These are phyloP conservation scores for Apamea crenata DNA, from an alignment of 2,888 invertebrate species.

Conservation along the genomic window DNA sequence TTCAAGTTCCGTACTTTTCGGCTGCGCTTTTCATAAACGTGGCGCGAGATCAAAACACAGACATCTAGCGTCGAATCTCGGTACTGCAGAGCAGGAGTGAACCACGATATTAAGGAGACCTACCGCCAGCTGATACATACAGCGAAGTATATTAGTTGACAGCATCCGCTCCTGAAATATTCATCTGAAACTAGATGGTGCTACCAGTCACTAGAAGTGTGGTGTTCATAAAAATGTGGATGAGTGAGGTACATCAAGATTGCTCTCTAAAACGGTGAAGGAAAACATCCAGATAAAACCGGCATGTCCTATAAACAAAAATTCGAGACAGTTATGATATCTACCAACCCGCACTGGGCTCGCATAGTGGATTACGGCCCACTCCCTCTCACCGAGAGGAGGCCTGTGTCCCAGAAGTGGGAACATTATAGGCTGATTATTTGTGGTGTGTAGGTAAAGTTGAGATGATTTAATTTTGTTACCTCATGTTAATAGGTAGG, in stretches of 20 bases:
- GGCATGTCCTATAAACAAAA: background rate
- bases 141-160: background rate
- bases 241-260: background rate
- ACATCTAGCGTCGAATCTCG: conserved; percentile 47
- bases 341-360: background rate
- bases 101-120: background rate
- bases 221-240: background rate
- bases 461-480: background rate
- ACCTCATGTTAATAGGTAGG: background rate
- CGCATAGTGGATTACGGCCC: too few species aligned
- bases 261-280: background rate
- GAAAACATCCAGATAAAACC: background rate
- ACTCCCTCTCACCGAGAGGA: background rate
- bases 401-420: background rate
- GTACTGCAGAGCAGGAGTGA: background rate
- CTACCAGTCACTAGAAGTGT: conserved; percentile 22
- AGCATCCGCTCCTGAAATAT: conserved; percentile 4
- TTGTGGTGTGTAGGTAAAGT: background rate
- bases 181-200: conserved; percentile 49
- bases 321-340: background rate
- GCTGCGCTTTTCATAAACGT: background rate
- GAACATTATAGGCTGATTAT: background rate
- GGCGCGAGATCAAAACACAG: background rate
- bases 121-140: background rate
- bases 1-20: background rate